Conservation (phyloP, 2,113 vertebrate species). For the Noturus placidus region DNA sequence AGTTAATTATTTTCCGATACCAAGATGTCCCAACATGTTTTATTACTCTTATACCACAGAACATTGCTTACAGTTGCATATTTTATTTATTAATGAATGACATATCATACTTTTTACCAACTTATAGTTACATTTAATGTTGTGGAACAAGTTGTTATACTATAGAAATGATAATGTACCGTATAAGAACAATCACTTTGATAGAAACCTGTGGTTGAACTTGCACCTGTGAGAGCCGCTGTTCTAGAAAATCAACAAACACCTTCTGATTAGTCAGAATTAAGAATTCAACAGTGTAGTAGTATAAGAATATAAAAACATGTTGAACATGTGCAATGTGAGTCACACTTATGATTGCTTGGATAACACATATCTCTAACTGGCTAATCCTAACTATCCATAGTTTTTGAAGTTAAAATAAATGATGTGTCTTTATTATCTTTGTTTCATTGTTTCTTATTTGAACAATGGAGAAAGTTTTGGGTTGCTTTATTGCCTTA, state of each 20-base stretch:
- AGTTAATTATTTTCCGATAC: neutral
- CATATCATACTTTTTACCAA: neutral
- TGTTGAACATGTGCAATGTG: neutral
- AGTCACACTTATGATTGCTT: neutral
- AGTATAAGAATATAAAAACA: neutral
- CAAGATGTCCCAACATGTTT: neutral
- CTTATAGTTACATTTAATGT: neutral
- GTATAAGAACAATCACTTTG: neutral
- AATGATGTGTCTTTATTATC: neutral
- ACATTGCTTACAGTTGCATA: neutral
- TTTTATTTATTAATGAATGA: neutral
- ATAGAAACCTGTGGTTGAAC: neutral
- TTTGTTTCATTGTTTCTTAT: neutral
- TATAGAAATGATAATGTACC: too few species aligned
- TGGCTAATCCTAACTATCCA: neutral
- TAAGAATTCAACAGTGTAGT: neutral
- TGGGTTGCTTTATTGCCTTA: neutral
- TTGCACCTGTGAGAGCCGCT: neutral
- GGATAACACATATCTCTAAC: neutral
- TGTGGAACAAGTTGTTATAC: neutral
- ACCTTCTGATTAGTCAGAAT: neutral
- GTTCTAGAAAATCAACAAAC: neutral
- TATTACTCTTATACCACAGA: neutral
- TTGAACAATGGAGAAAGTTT: neutral
- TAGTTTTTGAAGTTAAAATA: neutral